These are phyloP conservation scores for Ceramica pisi DNA, from an alignment of 2,888 invertebrate species.

Conservation along the genomic window DNA sequence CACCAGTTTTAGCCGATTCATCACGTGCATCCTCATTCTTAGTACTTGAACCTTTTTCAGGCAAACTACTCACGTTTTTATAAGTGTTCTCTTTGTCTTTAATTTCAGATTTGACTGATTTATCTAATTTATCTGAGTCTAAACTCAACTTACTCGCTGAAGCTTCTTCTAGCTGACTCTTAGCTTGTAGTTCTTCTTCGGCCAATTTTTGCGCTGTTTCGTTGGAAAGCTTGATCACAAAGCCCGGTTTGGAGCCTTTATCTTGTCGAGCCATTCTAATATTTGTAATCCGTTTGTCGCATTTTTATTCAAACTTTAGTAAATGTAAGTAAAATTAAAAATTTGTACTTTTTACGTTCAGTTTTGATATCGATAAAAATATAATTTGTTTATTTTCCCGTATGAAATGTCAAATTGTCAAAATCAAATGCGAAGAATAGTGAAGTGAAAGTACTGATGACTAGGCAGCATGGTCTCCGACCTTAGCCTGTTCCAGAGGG, in stretches of 20 bases:
- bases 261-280: conserved; percentile 78
- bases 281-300: conserved; percentile 26
- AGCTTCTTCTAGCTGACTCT: conserved; percentile 47
- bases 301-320: conserved; percentile 18
- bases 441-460: conserved; percentile 11
- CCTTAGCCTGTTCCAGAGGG: no score
- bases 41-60: conserved; percentile 22
- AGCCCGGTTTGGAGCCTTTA: conserved; percentile 81
- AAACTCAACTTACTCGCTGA: conserved; percentile 30
- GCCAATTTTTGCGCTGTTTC: conserved; percentile 87
- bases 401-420: conserved; percentile 28
- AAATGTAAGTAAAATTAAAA: conserved; percentile 11
- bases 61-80: conserved; percentile 23
- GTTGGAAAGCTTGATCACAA: conserved; percentile 87
- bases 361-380: conserved; percentile 26
- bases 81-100: conserved; percentile 18
- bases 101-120: conserved; percentile 10
- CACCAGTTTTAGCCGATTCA: conserved; percentile 9
- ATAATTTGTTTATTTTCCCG: conserved; percentile 43
- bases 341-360: conserved; percentile 27
- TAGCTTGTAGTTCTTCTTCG: conserved; percentile 79
- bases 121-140: conserved; percentile 24
- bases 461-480: no score
- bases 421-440: conserved; percentile 17
- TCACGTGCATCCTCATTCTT: conserved; percentile 2